These are phyloP conservation scores for Agrotis ipsilon DNA, from an alignment of 2,888 invertebrate species.

Conservation along the genomic window DNA sequence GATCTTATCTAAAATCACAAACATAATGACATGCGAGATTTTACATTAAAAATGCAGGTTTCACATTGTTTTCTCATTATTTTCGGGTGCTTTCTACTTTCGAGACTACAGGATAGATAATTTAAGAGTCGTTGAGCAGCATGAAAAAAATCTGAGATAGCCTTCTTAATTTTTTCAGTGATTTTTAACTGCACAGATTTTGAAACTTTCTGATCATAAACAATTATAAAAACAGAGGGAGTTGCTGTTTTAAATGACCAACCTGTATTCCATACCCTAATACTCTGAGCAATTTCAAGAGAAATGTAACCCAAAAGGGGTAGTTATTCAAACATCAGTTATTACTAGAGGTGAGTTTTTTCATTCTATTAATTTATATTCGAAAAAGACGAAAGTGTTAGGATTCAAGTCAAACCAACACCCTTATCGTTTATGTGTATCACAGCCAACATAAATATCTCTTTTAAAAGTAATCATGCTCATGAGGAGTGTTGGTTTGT, in stretches of 20 bases:
- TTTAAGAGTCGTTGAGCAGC: neutral
- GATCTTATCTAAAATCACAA: constrained; percentile 8
- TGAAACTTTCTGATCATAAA: neutral
- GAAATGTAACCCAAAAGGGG: constrained; percentile 1
- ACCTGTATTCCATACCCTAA: neutral
- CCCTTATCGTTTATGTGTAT: neutral
- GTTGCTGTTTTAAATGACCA: neutral
- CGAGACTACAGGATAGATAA: neutral
- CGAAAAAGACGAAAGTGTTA: neutral
- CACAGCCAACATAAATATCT: neutral
- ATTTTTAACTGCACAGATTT: constrained; percentile 1
- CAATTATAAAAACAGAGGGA: neutral
- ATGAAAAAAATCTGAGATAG: neutral
- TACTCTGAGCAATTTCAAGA: neutral
- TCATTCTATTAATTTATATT: neutral
- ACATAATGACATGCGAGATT: constrained; percentile 25
- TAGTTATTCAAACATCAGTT: constrained; percentile 7
- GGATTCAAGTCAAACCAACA: neutral
- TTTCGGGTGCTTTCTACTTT: constrained; percentile 1
- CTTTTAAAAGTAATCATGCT: neutral
- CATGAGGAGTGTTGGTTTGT: constrained; percentile 8
- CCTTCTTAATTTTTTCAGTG: neutral
- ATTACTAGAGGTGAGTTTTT: neutral
- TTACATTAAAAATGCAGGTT: constrained; percentile 14
- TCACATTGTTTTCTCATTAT: constrained; percentile 7